These are phyloP conservation scores for Chrysopa pallens DNA, from an alignment of 1,140 invertebrate genomes.

Conservation along the genomic window DNA sequence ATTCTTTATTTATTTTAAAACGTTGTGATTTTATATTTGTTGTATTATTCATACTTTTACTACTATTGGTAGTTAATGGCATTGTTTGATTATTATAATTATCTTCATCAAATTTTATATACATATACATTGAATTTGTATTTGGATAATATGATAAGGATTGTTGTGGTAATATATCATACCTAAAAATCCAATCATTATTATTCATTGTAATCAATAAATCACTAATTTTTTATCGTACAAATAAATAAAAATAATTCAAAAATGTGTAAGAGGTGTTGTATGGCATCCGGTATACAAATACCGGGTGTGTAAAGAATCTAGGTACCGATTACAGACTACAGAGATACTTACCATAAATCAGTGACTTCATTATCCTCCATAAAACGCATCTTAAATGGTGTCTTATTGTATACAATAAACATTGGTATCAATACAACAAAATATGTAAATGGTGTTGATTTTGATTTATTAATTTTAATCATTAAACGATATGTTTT, in stretches of 20 bases:
- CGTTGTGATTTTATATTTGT: conserved; percentile 55
- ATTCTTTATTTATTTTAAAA: conserved; percentile 47
- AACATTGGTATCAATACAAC: conserved; percentile 73
- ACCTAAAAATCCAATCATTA: too few relatives aligned
- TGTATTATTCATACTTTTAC: too few relatives aligned
- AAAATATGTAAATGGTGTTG: conserved; percentile 64
- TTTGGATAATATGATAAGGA: conserved; percentile 63
- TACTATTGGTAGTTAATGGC: too few relatives aligned
- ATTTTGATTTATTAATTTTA: conserved; percentile 38
- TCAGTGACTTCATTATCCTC: conserved; percentile 70
- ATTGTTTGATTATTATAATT: too few relatives aligned
- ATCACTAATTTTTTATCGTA: too few relatives aligned
- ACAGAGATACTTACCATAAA: too few relatives aligned
- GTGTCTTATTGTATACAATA: conserved; percentile 57
- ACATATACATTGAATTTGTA: conserved; percentile 63
- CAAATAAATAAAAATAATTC: too few relatives aligned
- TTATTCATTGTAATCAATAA: too few relatives aligned
- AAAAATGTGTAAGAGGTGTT: too few relatives aligned
- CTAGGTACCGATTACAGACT: too few relatives aligned
- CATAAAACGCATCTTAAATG: conserved; percentile 55
- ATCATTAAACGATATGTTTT: conserved; percentile 36
- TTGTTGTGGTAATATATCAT: conserved; percentile 50
- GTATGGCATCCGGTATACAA: too few relatives aligned
- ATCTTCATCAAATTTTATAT: conserved; percentile 61
- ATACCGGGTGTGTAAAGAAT: too few relatives aligned